Conservation (phyloP, 2,113 vertebrate species). For the Eulacestoma nigropectus region DNA sequence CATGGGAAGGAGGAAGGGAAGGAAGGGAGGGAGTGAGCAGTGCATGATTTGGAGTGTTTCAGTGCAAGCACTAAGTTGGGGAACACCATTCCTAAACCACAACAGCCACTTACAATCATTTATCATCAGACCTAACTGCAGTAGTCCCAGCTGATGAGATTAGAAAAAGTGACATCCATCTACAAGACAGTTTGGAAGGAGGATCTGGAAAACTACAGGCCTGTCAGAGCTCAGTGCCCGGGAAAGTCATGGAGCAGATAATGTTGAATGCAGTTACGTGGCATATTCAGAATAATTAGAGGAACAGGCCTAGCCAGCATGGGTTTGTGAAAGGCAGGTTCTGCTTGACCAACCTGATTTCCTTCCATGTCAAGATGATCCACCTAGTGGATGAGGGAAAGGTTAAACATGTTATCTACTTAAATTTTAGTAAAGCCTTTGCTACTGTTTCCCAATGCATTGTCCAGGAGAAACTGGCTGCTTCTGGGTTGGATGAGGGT, state of each 20-base stretch:
- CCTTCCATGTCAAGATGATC: not conserved
- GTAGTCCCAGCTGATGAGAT: not conserved
- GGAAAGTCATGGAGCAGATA: not conserved
- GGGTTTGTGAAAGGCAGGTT: not conserved
- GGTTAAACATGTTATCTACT: not conserved
- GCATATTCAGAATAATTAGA: not conserved
- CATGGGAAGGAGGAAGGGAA: not conserved
- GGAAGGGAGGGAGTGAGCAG: not conserved
- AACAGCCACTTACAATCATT: not conserved
- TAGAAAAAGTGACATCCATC: not conserved
- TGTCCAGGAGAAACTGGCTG: not conserved
- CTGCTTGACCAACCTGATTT: not conserved
- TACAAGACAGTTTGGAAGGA: fast-evolving
- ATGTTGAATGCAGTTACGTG: fast-evolving
- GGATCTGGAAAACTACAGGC: not conserved
- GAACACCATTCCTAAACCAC: not conserved
- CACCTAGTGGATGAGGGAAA: not conserved
- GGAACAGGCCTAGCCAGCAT: not conserved
- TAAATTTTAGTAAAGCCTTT: not conserved
- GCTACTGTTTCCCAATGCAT: not conserved
- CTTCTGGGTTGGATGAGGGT: not conserved
- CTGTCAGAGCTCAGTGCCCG: fast-evolving
- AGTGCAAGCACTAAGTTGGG: not conserved
- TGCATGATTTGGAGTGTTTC: fast-evolving
- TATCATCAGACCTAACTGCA: not conserved